Evolutionary conservation across 2,888 invertebrate species (phyloP).

Genomic region (Sceliomorpha sp.): DNA sequence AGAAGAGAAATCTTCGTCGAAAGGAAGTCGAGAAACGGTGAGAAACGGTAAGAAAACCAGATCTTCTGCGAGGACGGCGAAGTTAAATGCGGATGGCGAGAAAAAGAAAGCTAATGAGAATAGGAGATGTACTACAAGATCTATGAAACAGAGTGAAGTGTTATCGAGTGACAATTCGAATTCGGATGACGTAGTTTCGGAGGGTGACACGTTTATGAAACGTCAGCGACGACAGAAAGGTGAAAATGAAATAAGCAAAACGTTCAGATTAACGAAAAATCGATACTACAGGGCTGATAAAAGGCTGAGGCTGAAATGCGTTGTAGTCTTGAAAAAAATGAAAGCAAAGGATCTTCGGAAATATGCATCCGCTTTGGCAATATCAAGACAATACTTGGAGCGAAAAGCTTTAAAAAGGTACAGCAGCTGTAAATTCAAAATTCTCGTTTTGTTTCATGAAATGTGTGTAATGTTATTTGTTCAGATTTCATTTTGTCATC

Average conservation of each 20-base stretch:
- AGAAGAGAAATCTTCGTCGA: neutral
- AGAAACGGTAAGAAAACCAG: slow-evolving; percentile 10
- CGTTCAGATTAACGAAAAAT: slow-evolving; percentile 57
- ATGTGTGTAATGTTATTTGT: slow-evolving; percentile 12
- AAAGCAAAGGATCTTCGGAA: slow-evolving; percentile 58
- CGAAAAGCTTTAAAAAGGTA: slow-evolving; percentile 72
- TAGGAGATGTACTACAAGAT: no score
- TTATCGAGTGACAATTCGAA: neutral
- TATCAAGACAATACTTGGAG: slow-evolving; percentile 69
- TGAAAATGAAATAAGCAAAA: slow-evolving; percentile 37
- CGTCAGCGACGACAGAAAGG: neutral
- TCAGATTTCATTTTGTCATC: no score
- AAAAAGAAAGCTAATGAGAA: neutral
- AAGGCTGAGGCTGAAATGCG: slow-evolving; percentile 62
- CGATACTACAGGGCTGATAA: slow-evolving; percentile 59
- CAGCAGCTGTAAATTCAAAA: slow-evolving; percentile 9
- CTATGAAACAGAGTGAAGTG: no score
- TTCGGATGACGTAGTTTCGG: neutral
- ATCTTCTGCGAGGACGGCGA: neutral
- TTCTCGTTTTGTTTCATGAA: no score
- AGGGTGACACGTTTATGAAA: slow-evolving; percentile 1
- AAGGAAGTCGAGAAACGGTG: slow-evolving; percentile 6
- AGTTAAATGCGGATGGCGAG: neutral
- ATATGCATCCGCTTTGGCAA: slow-evolving; percentile 63
- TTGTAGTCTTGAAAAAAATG: slow-evolving; percentile 64